A percentile compares a stretch with the other conserved stretches of the same genome.
Evolutionary conservation across 2,888 invertebrate species (phyloP).

Genomic region (Boloria euphrosyne): DNA sequence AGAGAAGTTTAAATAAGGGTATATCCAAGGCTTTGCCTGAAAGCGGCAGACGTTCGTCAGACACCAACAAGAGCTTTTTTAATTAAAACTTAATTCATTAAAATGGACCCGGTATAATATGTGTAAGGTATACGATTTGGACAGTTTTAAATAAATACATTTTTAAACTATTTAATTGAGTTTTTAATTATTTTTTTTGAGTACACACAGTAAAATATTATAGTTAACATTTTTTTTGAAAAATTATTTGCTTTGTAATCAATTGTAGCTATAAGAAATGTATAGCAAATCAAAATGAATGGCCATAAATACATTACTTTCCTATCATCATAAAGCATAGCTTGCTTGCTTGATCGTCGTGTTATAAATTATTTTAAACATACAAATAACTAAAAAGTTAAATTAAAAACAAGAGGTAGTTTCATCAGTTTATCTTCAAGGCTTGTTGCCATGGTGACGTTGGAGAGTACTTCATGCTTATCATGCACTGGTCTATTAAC

Average conservation of each 20-base stretch:
- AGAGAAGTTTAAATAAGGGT: slow-evolving; percentile 60
- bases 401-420: slow-evolving; percentile 52
- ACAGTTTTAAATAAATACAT: background rate
- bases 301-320: too few relatives aligned
- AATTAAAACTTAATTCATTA: background rate
- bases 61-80: background rate
- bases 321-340: too few relatives aligned
- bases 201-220: too few relatives aligned
- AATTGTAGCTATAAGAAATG: too few relatives aligned
- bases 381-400: slow-evolving; percentile 15
- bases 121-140: background rate
- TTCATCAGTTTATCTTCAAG: slow-evolving; percentile 72
- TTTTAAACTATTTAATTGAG: too few relatives aligned
- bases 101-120: background rate
- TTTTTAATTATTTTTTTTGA: too few relatives aligned
- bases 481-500: slow-evolving; percentile 69
- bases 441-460: slow-evolving; percentile 65
- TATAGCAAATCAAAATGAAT: too few relatives aligned
- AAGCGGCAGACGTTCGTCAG: slow-evolving; percentile 31
- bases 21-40: slow-evolving; percentile 48
- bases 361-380: background rate
- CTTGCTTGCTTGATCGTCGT: too few relatives aligned
- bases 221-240: too few relatives aligned
- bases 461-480: slow-evolving; percentile 52
- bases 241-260: too few relatives aligned